Evolutionary conservation across 2,888 invertebrate genomes (phyloP).

Genomic region (Rhopalosiphum nymphaeae): DNA sequence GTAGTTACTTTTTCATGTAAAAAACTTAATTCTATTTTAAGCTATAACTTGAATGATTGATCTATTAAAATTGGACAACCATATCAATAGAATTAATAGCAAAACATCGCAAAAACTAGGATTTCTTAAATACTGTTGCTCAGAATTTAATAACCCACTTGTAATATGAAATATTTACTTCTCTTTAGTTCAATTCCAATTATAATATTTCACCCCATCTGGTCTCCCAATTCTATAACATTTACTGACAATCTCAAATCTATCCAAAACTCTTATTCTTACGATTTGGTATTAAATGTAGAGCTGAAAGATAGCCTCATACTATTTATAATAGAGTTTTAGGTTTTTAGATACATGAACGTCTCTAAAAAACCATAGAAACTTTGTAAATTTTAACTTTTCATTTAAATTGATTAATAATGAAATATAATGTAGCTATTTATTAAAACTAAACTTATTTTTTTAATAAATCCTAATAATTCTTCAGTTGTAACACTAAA

Average conservation of each 20-base stretch:
- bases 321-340: not conserved
- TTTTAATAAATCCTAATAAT: not conserved
- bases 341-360: constrained; percentile 1
- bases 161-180: not conserved
- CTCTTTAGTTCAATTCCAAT: not conserved
- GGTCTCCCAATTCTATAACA: not conserved
- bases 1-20: not conserved
- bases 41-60: not conserved
- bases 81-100: constrained; percentile 1
- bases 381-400: not conserved
- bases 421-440: not conserved
- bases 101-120: not conserved
- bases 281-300: not conserved
- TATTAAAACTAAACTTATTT: not conserved
- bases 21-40: not conserved
- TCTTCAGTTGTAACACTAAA: too few relatives aligned
- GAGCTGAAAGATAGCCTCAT: not conserved
- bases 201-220: not conserved
- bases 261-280: constrained; percentile 17
- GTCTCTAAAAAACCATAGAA: constrained; percentile 13
- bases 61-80: not conserved
- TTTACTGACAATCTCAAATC: constrained; percentile 16
- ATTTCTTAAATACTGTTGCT: not conserved
- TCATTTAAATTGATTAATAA: constrained; percentile 13
- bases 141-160: not conserved